phyloP scores from a whole-genome alignment of 2,113 vertebrate genomes.

The Atrichornis clamosus region DNA sequence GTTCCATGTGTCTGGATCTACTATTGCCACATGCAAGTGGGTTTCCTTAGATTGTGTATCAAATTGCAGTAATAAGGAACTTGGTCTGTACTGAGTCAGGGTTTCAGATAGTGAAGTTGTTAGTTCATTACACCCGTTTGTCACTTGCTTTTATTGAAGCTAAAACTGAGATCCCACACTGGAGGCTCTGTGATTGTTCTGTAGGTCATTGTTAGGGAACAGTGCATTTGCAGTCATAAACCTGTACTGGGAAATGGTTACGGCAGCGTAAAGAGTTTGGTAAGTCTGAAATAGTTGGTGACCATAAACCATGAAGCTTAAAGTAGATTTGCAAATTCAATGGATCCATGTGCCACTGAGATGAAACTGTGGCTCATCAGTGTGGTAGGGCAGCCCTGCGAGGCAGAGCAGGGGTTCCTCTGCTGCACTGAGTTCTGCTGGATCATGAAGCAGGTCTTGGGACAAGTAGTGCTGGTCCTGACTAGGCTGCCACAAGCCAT shows the following conservation, averaged over 20 bases:
- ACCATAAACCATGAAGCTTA: neutral
- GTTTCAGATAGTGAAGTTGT: neutral
- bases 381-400: accelerated
- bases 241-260: neutral
- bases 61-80: neutral
- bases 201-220: neutral
- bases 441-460: accelerated
- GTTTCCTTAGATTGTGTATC: neutral
- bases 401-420: neutral
- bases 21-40: neutral
- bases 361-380: neutral
- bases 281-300: neutral
- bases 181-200: neutral
- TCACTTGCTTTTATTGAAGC: neutral
- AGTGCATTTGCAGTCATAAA: neutral
- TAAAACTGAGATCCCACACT: neutral
- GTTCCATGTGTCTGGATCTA: neutral
- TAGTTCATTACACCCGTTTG: neutral
- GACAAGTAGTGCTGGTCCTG: neutral
- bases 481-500: neutral
- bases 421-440: neutral
- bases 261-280: neutral
- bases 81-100: neutral
- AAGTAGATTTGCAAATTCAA: neutral
- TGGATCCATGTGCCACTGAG: neutral